Base-by-base conservation (phyloP, 2,797 vertebrate species). In the Sebastes iracundus region DNA sequence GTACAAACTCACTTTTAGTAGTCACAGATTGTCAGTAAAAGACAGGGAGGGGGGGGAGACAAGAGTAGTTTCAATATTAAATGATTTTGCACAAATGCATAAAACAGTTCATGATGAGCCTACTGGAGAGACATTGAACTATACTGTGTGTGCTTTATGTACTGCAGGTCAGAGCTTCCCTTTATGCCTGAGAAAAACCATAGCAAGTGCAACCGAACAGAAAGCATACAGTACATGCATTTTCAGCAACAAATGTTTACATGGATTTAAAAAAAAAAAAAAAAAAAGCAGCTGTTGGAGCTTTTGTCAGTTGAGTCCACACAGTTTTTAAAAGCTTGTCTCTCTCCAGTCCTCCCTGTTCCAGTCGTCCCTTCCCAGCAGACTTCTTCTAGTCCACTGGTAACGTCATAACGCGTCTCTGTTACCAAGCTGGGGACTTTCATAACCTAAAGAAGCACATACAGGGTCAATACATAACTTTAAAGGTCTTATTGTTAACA, bases 1-100 rank as follows among this genome's bases (percentile, higher is more conserved):
- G 86, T 90, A 89, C 70, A 91, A 92, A 93, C 71, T 85, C 75
- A 88, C 81, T 87, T 86, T 86, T 59, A 90, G 87, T 78, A 67
- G 84, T 90, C 93, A 92, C 92, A 92, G 94, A 94, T 94, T 95
- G 93, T 95, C 95, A 87, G 79, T 83, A 79, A 90, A 90, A 89
- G 78, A 92, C 27, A 25, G 72, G 59, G 66, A 20, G 69, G 69
- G 52, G 59, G 65, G 80, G 62, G 76, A 68, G 67, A 87, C n/a
- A n/a, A 52, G 52, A 28, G 11, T 12, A 61, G n/a, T 56, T 72
- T 82, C 23, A 65, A 79, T 74, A 82, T 52, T 74, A 75, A 88
- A 76, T 80, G 68, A 67, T 85, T 30, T 72, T 76, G 56, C 87
- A 85, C 77, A 80, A 84, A 86, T 67, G 81, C 77, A 79, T 86